phyloP scores from a whole-genome alignment of 2,797 vertebrate species.

The Hippoglossus hippoglossus region DNA sequence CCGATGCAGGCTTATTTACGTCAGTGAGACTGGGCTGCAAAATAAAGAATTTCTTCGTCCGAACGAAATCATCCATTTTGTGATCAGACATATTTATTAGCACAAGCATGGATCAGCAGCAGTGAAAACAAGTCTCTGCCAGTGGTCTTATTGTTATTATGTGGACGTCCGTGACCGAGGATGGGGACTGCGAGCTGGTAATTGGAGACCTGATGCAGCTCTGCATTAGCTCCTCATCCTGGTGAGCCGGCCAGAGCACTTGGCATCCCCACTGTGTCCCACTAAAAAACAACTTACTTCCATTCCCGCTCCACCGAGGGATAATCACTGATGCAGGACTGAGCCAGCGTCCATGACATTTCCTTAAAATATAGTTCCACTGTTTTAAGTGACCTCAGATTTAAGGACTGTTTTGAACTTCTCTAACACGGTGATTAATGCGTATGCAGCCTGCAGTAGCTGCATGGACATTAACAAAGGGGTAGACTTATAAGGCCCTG shows the following conservation, averaged over 20 bases:
- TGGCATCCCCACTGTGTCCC: conserved; percentile 61
- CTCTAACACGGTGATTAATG: background rate
- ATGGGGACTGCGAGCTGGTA: conserved; percentile 46
- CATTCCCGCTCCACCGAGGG: conserved; percentile 49
- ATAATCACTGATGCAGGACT: conserved; percentile 58
- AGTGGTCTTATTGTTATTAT: conserved; percentile 41
- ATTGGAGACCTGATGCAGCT: conserved; percentile 59
- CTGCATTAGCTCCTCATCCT: conserved; percentile 68
- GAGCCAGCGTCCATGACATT: conserved; percentile 31
- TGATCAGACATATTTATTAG: conserved; percentile 56
- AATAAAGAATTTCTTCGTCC: conserved; percentile 50
- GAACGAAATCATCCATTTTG: conserved; percentile 54
- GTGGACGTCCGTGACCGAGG: conserved; percentile 35
- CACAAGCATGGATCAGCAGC: conserved; percentile 18
- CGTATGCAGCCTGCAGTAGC: background rate
- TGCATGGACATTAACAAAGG: background rate
- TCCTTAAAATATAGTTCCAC: conserved; percentile 29
- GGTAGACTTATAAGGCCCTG: background rate
- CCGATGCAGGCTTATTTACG: conserved; percentile 46
- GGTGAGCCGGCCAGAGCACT: conserved; percentile 62
- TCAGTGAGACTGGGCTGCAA: conserved; percentile 40
- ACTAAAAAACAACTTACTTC: conserved; percentile 59
- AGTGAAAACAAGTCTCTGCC: conserved; percentile 22
- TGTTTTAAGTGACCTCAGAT: conserved; percentile 18
- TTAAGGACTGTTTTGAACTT: conserved; percentile 17